A percentile compares a stretch with the other conserved stretches of the same genome.
Conservation (phyloP, 2,113 vertebrate genomes). For the Gila orcuttii region DNA sequence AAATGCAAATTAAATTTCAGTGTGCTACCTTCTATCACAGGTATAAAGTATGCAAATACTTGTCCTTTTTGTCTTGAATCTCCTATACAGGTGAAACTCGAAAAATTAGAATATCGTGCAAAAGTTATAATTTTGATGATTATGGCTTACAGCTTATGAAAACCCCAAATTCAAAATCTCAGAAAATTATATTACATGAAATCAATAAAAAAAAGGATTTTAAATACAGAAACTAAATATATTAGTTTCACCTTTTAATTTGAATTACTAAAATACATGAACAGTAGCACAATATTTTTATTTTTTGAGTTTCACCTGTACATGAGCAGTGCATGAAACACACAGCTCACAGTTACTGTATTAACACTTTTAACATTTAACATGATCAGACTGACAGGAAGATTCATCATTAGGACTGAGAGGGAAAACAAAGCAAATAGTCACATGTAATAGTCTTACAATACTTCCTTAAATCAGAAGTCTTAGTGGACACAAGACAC, state of each 20-base stretch:
- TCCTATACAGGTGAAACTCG: neutral
- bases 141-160: no score
- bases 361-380: neutral
- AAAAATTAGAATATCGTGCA: no score
- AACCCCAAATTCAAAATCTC: no score
- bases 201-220: no score
- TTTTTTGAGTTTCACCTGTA: no score
- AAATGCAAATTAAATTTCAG: neutral
- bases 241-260: no score
- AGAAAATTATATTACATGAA: no score
- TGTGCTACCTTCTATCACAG: neutral
- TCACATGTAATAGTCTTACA: neutral
- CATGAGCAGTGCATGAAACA: constrained; percentile 1
- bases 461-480: neutral
- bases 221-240: no score
- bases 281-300: no score
- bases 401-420: neutral
- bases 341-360: neutral
- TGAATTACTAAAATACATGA: no score
- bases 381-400: neutral
- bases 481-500: neutral
- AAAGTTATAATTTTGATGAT: no score
- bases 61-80: neutral
- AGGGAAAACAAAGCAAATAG: neutral
- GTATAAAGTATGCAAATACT: constrained; percentile 2